Percentiles rank a stretch among this genome's conserved stretches.
phyloP scores from a whole-genome alignment of 2,888 invertebrate genomes.

The Eupithecia centaureata region DNA sequence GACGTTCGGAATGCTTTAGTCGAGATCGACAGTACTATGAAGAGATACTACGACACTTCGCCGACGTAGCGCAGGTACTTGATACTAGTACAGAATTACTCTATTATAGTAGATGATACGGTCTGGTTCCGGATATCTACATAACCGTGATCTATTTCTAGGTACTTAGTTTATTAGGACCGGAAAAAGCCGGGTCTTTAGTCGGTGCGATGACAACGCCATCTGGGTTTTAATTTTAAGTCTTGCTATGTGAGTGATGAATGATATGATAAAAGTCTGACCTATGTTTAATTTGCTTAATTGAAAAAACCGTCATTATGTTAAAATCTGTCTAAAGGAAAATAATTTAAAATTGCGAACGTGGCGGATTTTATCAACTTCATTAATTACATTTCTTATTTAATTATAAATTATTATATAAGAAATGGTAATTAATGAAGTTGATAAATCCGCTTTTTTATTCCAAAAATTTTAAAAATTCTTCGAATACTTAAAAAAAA shows the following conservation, averaged over 20 bases:
- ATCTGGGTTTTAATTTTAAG: background rate
- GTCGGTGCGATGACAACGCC: background rate
- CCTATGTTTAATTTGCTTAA: background rate
- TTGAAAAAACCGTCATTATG: background rate
- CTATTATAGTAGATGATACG: constrained; percentile 44
- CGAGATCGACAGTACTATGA: constrained; percentile 73
- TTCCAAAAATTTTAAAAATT: background rate
- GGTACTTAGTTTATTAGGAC: background rate
- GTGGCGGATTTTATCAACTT: background rate
- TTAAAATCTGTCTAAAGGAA: background rate
- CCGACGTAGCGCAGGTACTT: constrained; percentile 66
- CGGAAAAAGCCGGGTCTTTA: background rate
- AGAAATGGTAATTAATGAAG: too few relatives aligned
- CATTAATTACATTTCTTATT: background rate
- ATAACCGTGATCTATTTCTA: background rate
- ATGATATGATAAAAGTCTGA: background rate
- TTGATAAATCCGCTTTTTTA: too few relatives aligned
- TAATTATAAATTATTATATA: too few relatives aligned
- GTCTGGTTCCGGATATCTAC: background rate
- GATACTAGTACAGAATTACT: background rate
- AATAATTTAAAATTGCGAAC: background rate
- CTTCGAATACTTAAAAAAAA: background rate
- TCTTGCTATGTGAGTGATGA: background rate
- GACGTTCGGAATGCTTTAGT: constrained; percentile 69
- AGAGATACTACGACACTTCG: constrained; percentile 66